Percentiles rank a stretch among this genome's conserved stretches.
phyloP scores from a whole-genome alignment of 2,797 vertebrate genomes.

The Apodemus agrarius region DNA sequence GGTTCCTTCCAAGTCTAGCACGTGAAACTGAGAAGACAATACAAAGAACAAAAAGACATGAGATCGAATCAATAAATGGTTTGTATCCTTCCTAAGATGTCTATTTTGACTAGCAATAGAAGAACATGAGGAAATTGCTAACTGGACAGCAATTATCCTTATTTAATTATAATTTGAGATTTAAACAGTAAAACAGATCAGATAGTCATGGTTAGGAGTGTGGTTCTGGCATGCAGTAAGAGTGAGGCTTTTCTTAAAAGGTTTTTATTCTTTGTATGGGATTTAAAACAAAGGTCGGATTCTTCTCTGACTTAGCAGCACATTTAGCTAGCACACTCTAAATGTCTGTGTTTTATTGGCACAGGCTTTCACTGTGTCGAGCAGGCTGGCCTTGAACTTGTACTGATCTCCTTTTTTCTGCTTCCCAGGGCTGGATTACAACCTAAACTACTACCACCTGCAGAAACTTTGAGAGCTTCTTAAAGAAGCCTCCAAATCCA shows the following conservation, averaged over 20 bases:
- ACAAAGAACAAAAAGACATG: background rate
- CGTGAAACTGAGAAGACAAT: background rate
- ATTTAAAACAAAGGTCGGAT: background rate
- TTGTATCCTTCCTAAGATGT: background rate
- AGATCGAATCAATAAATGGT: background rate
- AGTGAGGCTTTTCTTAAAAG: background rate
- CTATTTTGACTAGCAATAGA: background rate
- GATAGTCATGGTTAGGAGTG: background rate
- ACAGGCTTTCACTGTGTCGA: background rate
- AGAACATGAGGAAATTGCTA: background rate
- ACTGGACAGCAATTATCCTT: background rate
- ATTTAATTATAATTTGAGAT: constrained; percentile 20
- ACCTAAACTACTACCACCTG: background rate
- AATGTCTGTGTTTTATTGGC: background rate
- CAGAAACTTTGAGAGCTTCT: background rate
- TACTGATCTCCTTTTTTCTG: background rate
- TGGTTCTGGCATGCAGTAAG: background rate
- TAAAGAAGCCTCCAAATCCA: background rate
- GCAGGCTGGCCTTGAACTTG: background rate
- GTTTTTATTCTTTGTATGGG: background rate
- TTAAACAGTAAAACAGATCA: background rate
- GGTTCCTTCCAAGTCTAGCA: constrained; percentile 16
- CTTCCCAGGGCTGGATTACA: background rate
- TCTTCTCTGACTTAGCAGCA: background rate
- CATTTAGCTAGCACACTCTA: background rate